Percentiles rank a stretch among this genome's conserved stretches.
phyloP scores from a whole-genome alignment of 2,888 invertebrate species.

The Agriopis leucophaearia region DNA sequence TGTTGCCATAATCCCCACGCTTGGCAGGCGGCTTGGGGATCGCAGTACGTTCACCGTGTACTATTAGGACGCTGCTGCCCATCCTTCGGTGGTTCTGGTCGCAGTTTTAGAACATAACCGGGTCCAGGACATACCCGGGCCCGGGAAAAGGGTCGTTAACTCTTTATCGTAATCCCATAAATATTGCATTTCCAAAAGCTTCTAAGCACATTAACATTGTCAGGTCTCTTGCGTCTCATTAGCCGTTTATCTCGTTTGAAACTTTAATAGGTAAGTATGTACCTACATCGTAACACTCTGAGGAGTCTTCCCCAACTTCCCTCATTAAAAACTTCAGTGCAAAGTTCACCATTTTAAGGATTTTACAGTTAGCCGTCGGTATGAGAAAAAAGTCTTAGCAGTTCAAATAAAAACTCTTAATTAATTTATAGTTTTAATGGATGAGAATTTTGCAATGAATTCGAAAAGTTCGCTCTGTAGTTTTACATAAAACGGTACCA shows the following conservation, averaged over 20 bases:
- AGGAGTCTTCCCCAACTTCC: slow-evolving; percentile 29
- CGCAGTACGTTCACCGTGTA: no score
- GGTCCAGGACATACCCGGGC: no score
- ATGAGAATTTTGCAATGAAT: background rate
- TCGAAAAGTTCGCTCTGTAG: background rate
- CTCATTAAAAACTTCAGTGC: slow-evolving; percentile 36
- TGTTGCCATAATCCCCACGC: no score
- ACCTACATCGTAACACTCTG: slow-evolving; percentile 21
- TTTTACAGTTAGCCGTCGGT: slow-evolving; percentile 20
- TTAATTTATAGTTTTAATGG: slow-evolving; percentile 5
- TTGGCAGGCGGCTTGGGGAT: no score
- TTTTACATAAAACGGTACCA: background rate
- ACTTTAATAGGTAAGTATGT: slow-evolving; percentile 21
- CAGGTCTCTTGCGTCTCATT: slow-evolving; percentile 26
- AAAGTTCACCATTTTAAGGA: slow-evolving; percentile 29
- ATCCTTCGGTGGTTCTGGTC: no score
- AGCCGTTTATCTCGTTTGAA: slow-evolving; percentile 28
- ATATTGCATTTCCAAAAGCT: slow-evolving; percentile 11
- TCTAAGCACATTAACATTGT: slow-evolving; percentile 11
- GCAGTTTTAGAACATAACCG: no score
- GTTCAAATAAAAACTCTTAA: slow-evolving; percentile 11
- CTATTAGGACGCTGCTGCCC: no score
- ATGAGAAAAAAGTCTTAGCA: background rate
- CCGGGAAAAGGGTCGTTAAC: no score
- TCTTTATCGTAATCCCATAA: background rate